Conservation (phyloP, 2,888 invertebrate genomes). For the Plagiodera versicolora region DNA sequence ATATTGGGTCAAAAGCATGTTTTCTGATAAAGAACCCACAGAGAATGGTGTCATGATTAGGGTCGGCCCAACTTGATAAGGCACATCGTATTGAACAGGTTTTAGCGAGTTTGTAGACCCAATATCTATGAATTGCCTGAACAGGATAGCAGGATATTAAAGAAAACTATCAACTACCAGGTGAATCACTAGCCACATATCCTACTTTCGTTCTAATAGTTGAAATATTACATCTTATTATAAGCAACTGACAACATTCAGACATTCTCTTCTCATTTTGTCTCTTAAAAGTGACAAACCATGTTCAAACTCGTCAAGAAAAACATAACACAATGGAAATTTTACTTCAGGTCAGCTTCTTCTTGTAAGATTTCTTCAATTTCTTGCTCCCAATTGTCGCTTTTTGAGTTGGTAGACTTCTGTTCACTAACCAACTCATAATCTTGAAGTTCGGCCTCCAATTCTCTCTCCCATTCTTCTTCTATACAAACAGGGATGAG, state of each 20-base stretch:
- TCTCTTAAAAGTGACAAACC: no score
- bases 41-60: no score
- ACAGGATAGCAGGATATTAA: no score
- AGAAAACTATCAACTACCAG: no score
- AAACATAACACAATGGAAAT: background rate
- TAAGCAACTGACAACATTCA: background rate
- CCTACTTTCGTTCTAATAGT: background rate
- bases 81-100: no score
- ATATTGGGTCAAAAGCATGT: no score
- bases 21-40: no score
- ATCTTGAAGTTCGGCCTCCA: conserved; percentile 93
- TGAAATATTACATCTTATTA: background rate
- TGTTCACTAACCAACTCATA: conserved; percentile 83
- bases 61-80: no score
- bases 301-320: no score
- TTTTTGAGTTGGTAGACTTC: conserved; percentile 55
- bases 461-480: conserved; percentile 96
- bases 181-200: background rate
- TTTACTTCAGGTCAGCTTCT: conserved; percentile 51
- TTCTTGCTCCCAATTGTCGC: conserved; percentile 53
- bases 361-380: conserved; percentile 54
- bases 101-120: no score
- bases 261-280: background rate
- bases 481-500: conserved; percentile 41
- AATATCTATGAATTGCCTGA: no score